Conservation (phyloP, 1,140 invertebrate species). For the Aporrectodea caliginosa region DNA sequence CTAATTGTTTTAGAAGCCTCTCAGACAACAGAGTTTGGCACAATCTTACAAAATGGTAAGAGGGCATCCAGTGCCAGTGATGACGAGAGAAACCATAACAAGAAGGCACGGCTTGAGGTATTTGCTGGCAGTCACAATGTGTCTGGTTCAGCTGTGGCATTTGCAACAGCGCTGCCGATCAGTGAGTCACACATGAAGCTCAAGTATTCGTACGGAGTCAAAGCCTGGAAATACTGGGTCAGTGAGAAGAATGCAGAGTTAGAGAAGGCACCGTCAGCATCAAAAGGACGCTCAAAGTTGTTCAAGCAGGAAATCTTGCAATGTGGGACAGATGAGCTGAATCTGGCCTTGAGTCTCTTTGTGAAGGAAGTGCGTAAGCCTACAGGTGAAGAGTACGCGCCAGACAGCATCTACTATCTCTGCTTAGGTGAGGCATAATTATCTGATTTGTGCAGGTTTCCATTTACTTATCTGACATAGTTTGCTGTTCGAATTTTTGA, state of each 20-base stretch:
- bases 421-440: conserved; percentile 23
- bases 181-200: conserved; percentile 13
- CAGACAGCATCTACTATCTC: conserved; percentile 32
- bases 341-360: conserved; percentile 22
- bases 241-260: conserved; percentile 23
- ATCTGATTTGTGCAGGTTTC: not conserved
- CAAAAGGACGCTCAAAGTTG: not conserved
- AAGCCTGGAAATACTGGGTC: conserved; percentile 31
- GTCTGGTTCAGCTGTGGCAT: not conserved
- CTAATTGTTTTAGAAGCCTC: not conserved
- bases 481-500: too few relatives aligned
- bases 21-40: not conserved
- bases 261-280: not conserved
- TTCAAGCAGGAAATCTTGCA: conserved; percentile 14
- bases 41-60: not conserved
- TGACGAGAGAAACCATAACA: not conserved
- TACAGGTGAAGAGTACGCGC: conserved; percentile 24
- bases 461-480: too few relatives aligned
- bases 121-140: not conserved
- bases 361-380: conserved; percentile 29
- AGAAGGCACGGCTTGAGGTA: not conserved
- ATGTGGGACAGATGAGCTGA: conserved; percentile 9
- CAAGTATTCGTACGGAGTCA: conserved; percentile 32
- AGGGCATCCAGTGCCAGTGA: not conserved
- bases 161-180: conserved; percentile 4